A percentile compares a stretch with the other conserved stretches of the same genome.
Evolutionary conservation across 2,797 vertebrate genomes (phyloP).

Genomic region (Yasuhikotakia modesta): DNA sequence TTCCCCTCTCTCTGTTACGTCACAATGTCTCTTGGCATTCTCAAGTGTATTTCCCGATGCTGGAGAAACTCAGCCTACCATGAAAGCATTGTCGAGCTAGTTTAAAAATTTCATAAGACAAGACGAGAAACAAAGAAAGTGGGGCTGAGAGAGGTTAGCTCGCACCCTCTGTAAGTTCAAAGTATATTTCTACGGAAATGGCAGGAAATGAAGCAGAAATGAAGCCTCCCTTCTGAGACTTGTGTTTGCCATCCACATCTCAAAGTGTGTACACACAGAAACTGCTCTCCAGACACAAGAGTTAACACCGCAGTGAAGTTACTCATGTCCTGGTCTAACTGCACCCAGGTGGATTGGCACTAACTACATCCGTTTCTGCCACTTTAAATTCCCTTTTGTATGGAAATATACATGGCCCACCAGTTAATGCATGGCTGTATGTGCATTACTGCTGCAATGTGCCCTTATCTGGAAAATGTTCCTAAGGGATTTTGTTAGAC

Average conservation of each 20-base stretch:
- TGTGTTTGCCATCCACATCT: conserved; percentile 60
- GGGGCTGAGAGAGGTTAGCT: conserved; percentile 61
- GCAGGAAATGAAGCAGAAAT: conserved; percentile 68
- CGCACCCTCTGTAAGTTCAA: conserved; percentile 63
- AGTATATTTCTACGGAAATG: conserved; percentile 74
- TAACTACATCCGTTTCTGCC: conserved; percentile 48
- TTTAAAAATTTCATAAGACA: conserved; percentile 76
- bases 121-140: conserved; percentile 67
- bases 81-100: conserved; percentile 71
- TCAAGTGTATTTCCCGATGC: conserved; percentile 63
- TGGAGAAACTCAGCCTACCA: no score
- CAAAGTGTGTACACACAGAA: no score
- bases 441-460: neutral
- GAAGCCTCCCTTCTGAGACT: conserved; percentile 60
- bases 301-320: conserved; percentile 44
- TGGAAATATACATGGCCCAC: conserved; percentile 52
- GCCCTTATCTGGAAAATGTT: neutral
- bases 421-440: conserved; percentile 6
- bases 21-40: conserved; percentile 59
- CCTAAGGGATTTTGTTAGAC: conserved; percentile 4
- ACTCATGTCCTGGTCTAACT: conserved; percentile 62
- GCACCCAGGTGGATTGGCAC: conserved; percentile 62
- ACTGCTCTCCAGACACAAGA: conserved; percentile 17
- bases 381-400: conserved; percentile 49
- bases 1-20: conserved; percentile 48